Evolutionary conservation across 2,888 invertebrate genomes (phyloP).

Genomic region (Gibbula magus): DNA sequence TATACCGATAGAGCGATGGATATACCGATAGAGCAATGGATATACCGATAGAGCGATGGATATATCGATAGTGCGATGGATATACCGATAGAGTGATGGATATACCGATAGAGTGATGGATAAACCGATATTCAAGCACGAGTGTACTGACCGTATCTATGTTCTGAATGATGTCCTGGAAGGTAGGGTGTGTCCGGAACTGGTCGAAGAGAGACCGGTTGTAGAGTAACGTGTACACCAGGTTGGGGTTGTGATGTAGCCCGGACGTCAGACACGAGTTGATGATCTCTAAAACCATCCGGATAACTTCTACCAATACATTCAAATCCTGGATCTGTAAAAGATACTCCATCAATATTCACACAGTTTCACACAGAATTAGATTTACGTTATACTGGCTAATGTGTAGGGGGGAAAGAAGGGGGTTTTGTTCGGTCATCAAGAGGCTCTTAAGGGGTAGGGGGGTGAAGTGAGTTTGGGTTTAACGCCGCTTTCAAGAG

Average conservation of each 20-base stretch:
- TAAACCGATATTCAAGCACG: too few species aligned
- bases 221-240: constrained; percentile 96
- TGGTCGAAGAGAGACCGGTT: constrained; percentile 88
- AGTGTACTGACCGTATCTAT: constrained; percentile 87
- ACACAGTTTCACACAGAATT: not conserved
- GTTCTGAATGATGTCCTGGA: constrained; percentile 93
- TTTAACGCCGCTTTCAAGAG: too few species aligned
- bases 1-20: too few species aligned
- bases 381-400: not conserved
- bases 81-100: too few species aligned
- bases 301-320: constrained; percentile 94
- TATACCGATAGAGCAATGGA: too few species aligned
- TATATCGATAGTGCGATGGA: too few species aligned
- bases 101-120: too few species aligned
- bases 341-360: too few species aligned
- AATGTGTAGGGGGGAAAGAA: not conserved
- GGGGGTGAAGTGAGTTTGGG: too few species aligned
- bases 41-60: too few species aligned
- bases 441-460: too few species aligned
- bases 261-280: constrained; percentile 95
- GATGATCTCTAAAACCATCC: constrained; percentile 97
- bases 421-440: too few species aligned
- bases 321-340: constrained; percentile 82
- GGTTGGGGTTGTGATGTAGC: constrained; percentile 89
- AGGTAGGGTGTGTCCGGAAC: constrained; percentile 87